These are phyloP conservation scores for Rhineura floridana DNA, from an alignment of 2,113 vertebrate genomes.

Conservation along the genomic window DNA sequence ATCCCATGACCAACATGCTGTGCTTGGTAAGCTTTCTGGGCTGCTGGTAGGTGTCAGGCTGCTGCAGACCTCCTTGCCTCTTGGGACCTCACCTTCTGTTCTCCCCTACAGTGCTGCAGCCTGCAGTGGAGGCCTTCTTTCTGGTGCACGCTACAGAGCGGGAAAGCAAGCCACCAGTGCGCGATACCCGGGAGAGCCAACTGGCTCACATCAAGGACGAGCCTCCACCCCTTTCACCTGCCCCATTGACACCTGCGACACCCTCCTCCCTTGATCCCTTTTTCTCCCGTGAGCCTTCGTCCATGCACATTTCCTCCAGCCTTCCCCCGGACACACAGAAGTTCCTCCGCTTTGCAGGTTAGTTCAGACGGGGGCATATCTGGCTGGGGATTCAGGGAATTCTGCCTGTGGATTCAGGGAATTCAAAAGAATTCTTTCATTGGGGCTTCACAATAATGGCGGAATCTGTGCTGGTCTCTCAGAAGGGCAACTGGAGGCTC, in stretches of 20 bases:
- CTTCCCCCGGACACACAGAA: constrained; percentile 94
- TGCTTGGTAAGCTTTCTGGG: constrained; percentile 80
- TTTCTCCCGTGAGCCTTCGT: constrained; percentile 91
- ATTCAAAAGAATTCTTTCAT: neutral
- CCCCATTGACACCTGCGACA: constrained; percentile 90
- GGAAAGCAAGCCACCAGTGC: constrained; percentile 92
- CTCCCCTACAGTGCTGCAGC: constrained; percentile 83
- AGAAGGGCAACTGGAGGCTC: neutral
- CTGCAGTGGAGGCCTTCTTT: constrained; percentile 94
- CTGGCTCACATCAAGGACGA: constrained; percentile 94
- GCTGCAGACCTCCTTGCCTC: neutral
- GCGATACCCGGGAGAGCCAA: constrained; percentile 92
- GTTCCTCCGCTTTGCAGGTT: constrained; percentile 92
- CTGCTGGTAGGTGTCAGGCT: neutral
- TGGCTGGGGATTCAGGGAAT: no score
- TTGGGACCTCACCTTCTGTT: neutral
- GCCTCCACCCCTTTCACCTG: constrained; percentile 89
- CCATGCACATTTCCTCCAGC: constrained; percentile 95
- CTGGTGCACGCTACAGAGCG: constrained; percentile 93
- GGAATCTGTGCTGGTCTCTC: neutral
- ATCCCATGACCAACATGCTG: constrained; percentile 94
- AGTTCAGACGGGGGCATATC: constrained; percentile 4
- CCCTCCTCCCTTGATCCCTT: constrained; percentile 93
- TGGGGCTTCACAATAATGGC: neutral
- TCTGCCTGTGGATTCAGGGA: no score